Conservation (phyloP, 2,888 invertebrate species). For the Trisateles emortualis region DNA sequence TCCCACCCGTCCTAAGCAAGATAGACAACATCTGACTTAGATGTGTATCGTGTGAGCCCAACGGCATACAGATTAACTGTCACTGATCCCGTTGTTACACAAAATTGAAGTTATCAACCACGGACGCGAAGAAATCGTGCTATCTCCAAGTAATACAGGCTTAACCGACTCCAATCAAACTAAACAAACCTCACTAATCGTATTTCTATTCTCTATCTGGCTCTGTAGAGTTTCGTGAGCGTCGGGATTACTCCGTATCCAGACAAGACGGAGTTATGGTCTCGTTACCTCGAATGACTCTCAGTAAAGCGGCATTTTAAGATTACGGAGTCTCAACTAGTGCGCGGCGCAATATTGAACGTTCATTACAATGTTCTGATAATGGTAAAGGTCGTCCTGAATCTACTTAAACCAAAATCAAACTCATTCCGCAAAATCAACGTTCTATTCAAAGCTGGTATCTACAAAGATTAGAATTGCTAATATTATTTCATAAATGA, state of each 20-base stretch:
- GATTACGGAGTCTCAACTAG: conserved; percentile 57
- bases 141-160: conserved; percentile 80
- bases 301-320: conserved; percentile 63
- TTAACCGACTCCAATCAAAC: conserved; percentile 83
- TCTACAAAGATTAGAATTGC: background rate
- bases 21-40: conserved; percentile 85
- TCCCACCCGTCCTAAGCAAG: conserved; percentile 82
- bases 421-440: conserved; percentile 22
- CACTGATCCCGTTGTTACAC: conserved; percentile 72
- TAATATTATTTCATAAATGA: background rate
- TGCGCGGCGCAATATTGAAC: conserved; percentile 52
- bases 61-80: conserved; percentile 80
- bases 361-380: conserved; percentile 60
- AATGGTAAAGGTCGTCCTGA: conserved; percentile 44
- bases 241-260: conserved; percentile 72
- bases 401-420: conserved; percentile 25
- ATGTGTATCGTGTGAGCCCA: conserved; percentile 82
- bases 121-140: conserved; percentile 84
- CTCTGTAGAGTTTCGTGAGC: conserved; percentile 77
- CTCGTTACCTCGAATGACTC: conserved; percentile 80
- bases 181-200: conserved; percentile 84
- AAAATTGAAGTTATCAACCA: conserved; percentile 82
- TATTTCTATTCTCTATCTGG: conserved; percentile 81
- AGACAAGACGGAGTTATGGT: conserved; percentile 79
- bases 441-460: conserved; percentile 16